Evolutionary conservation across 2,113 vertebrate genomes (phyloP), one percentile per base, ranked within the genome.

Genomic region (Ictidomys tridecemlineatus): DNA sequence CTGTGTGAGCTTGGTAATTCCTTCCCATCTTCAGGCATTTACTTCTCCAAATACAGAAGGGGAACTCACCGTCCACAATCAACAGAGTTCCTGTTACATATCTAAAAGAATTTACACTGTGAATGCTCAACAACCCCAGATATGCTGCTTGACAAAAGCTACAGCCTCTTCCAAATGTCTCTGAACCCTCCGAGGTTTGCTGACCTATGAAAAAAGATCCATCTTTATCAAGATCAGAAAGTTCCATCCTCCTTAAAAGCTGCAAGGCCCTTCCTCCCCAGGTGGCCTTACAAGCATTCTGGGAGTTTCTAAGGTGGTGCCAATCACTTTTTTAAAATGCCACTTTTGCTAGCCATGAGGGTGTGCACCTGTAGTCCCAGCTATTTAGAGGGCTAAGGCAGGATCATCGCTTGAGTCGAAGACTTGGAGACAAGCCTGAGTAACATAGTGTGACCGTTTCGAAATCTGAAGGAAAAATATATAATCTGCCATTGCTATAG

Each of bases 151-250:
- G n/a, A 53, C 26, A 67, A 70, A 61, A 34, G 13, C 10, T 28
- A 2, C 0, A 14, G 32, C 16, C 16, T 48, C 56, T 83, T 92
- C 61, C 34, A 76, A 51, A 88, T 22, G 42, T 76, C 10, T 56
- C 56, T 45, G 17, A 42, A 3, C 16, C 53, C 48, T 83, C 34
- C 32, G 34, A 87, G 17, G 16, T 26, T 42, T 67, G 39, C 17
- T 90, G 70, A 79, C 48, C n/a, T 73, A 24, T 69, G 61, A 45
- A 65, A 11, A 83, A 39, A 93, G 37, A 5, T 45, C 17, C 17
- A 24, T 51, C 56, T 80, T 73, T 93, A 32, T 73, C 48, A 79
- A 58, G 72, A 61, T 48, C 91, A 97, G 37, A 56, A 63, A 67
- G 39, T 32, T 73, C 83, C 37, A 37, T n/a, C 1, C 13, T 88